phyloP scores from a whole-genome alignment of 2,113 vertebrate genomes.

The Cephalopholis sonnerati region DNA sequence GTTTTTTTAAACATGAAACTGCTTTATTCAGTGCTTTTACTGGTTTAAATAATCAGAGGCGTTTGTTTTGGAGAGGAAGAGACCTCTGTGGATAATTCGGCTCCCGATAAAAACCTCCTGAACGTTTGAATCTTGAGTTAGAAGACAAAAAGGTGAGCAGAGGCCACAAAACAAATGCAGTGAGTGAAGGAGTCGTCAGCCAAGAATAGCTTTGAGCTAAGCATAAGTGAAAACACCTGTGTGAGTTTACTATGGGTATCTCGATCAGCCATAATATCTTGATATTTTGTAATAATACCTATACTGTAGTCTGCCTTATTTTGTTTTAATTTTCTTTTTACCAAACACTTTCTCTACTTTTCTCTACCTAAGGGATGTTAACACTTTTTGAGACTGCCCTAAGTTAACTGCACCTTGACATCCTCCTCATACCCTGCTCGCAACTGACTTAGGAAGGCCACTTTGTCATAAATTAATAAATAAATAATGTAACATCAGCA shows the following conservation, averaged over 20 bases:
- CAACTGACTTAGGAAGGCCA: not conserved
- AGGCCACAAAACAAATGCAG: constrained; percentile 16
- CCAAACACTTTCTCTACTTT: not conserved
- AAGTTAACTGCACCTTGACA: not conserved
- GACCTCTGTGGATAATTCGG: too few relatives aligned
- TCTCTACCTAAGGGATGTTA: not conserved
- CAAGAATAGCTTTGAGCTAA: not conserved
- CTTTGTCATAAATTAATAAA: not conserved
- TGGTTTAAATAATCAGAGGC: too few relatives aligned
- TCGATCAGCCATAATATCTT: not conserved
- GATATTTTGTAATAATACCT: not conserved
- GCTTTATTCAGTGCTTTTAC: too few relatives aligned
- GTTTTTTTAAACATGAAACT: too few relatives aligned
- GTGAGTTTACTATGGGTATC: not conserved
- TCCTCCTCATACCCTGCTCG: not conserved
- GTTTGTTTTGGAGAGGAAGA: too few relatives aligned
- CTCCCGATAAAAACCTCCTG: too few relatives aligned
- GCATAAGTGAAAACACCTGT: not conserved
- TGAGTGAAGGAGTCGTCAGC: constrained; percentile 4
- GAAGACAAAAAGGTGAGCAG: not conserved
- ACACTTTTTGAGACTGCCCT: not conserved
- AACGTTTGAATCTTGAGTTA: too few relatives aligned
- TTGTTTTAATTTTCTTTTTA: not conserved
- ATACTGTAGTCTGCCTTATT: not conserved
- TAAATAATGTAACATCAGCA: not conserved